Evolutionary conservation across 2,113 vertebrate genomes (phyloP).

Genomic region (Heptranchias perlo): DNA sequence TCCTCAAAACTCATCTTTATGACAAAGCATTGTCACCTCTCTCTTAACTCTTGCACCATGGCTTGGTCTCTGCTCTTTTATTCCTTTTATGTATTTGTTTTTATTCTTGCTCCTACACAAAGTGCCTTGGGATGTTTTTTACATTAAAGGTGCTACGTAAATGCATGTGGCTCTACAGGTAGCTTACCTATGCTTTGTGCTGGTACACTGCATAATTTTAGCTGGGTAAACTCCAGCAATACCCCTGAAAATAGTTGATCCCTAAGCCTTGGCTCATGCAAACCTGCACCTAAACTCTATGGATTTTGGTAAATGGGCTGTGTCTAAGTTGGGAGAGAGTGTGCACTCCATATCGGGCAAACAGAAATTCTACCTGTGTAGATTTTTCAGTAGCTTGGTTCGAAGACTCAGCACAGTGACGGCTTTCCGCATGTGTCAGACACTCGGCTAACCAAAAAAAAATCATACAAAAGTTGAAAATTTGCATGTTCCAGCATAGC

Average conservation of each 20-base stretch:
- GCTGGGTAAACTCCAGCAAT: not conserved
- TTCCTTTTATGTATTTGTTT: not conserved
- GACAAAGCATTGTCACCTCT: too few relatives aligned
- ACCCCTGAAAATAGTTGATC: not conserved
- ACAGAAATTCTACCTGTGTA: not conserved
- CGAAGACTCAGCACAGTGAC: not conserved
- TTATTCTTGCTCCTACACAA: not conserved
- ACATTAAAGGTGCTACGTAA: not conserved
- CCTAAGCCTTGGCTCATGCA: not conserved
- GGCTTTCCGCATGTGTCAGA: not conserved
- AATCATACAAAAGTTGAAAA: not conserved
- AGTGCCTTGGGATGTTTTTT: not conserved
- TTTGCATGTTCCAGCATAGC: not conserved
- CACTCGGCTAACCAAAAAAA: not conserved
- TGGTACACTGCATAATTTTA: not conserved
- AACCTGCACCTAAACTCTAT: not conserved
- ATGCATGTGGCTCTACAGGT: not conserved
- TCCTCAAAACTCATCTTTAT: too few relatives aligned
- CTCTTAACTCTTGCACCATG: too few relatives aligned
- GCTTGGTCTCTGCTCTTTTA: too few relatives aligned
- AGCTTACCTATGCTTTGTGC: not conserved
- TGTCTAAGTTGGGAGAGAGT: not conserved
- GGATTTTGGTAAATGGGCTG: not conserved
- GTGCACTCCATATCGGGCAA: not conserved
- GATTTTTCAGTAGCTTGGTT: not conserved